Conservation (phyloP, 2,113 vertebrate genomes). For the Platysteira castanea region DNA sequence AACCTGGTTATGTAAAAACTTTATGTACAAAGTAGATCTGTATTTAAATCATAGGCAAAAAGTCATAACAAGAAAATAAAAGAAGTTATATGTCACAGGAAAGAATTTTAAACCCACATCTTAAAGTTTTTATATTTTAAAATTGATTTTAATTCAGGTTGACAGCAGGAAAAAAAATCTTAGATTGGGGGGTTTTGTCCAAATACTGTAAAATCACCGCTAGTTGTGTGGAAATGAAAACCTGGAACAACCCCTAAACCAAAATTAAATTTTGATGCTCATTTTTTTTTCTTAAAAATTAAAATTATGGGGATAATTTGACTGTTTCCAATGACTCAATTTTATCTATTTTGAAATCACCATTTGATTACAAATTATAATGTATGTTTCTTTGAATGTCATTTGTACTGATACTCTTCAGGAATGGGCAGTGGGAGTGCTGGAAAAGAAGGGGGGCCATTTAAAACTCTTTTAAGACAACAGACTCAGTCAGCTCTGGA, state of each 20-base stretch:
- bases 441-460: slow-evolving; percentile 92
- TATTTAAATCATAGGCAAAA: not conserved
- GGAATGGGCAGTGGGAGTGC: slow-evolving; percentile 98
- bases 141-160: not conserved
- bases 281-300: not conserved
- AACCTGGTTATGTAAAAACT: not conserved
- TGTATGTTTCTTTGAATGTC: slow-evolving; percentile 45
- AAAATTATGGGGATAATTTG: not conserved
- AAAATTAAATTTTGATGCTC: not conserved
- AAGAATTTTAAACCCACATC: not conserved
- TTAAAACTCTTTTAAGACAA: slow-evolving; percentile 94
- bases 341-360: not conserved
- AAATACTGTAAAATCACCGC: not conserved
- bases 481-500: slow-evolving; percentile 95
- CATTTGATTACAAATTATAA: not conserved
- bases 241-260: not conserved
- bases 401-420: slow-evolving; percentile 73
- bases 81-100: not conserved
- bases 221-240: not conserved
- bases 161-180: not conserved
- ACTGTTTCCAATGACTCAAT: not conserved
- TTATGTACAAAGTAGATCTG: not conserved
- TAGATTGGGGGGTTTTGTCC: accelerated
- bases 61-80: not conserved
- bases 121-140: not conserved